phyloP scores from a whole-genome alignment of 2,888 invertebrate species.

The Drosophila mimetica region DNA sequence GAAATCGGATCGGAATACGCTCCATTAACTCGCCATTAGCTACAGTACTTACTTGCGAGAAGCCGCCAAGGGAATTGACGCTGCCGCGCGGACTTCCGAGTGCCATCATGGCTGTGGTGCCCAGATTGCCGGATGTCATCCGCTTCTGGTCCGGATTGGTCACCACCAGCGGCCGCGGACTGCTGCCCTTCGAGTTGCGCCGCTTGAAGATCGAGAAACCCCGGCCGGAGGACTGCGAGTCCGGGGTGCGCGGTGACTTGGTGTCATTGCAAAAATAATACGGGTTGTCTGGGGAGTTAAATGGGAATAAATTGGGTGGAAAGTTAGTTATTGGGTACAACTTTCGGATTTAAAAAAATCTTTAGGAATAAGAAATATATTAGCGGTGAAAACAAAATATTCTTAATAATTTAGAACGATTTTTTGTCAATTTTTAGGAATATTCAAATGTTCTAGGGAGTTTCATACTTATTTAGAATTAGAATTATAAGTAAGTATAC shows the following conservation, averaged over 20 bases:
- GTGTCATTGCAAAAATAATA: conserved; percentile 84
- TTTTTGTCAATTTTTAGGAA: too few species aligned
- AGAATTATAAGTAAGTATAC: too few species aligned
- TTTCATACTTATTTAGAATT: too few species aligned
- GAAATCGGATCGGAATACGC: conserved; percentile 21
- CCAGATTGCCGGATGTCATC: conserved; percentile 83
- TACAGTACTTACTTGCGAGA: conserved; percentile 82
- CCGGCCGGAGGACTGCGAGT: conserved; percentile 81
- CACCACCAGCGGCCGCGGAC: conserved; percentile 72
- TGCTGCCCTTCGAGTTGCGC: conserved; percentile 83
- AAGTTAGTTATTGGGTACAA: too few species aligned
- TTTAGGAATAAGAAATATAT: too few species aligned
- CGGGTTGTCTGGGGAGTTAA: conserved; percentile 80
- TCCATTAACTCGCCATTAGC: conserved; percentile 2
- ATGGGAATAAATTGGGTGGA: not conserved
- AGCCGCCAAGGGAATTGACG: conserved; percentile 82
- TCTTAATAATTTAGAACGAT: too few species aligned
- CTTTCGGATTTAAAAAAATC: too few species aligned
- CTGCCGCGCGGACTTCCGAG: conserved; percentile 83
- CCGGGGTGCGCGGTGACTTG: conserved; percentile 83
- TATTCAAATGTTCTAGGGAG: too few species aligned
- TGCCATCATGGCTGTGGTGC: conserved; percentile 81
- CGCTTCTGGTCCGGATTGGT: conserved; percentile 80
- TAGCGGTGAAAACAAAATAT: too few species aligned
- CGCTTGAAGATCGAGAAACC: conserved; percentile 83